A percentile compares a stretch with the other conserved stretches of the same genome.
These are phyloP conservation scores for Ahaetulla prasina DNA, from an alignment of 2,113 vertebrate species.

Conservation along the genomic window DNA sequence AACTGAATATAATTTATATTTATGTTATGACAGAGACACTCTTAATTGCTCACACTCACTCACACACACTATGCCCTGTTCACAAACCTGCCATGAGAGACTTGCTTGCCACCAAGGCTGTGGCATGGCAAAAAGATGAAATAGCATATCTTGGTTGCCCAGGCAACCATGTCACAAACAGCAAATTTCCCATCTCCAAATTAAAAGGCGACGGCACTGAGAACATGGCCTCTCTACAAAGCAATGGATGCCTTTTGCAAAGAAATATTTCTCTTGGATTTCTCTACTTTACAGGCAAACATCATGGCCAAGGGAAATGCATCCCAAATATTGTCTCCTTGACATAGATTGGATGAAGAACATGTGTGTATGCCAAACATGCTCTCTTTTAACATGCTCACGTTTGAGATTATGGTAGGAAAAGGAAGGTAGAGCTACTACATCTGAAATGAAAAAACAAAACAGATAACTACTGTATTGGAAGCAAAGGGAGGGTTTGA, in stretches of 20 bases:
- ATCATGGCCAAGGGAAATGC: not conserved
- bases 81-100: not conserved
- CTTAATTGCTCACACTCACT: not conserved
- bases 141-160: not conserved
- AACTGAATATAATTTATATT: not conserved
- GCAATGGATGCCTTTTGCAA: not conserved
- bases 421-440: not conserved
- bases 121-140: not conserved
- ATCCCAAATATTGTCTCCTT: too few relatives aligned
- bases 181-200: not conserved
- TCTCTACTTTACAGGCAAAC: not conserved
- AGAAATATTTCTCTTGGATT: not conserved
- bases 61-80: not conserved
- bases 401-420: not conserved
- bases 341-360: not conserved
- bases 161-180: not conserved
- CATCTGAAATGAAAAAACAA: not conserved
- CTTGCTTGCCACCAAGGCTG: not conserved
- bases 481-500: not conserved
- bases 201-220: not conserved
- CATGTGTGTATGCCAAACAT: not conserved
- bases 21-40: not conserved
- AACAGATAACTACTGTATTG: not conserved
- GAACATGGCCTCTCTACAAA: not conserved
- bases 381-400: not conserved